phyloP scores from a whole-genome alignment of 2,113 vertebrate species.

The Halichoerus grypus region DNA sequence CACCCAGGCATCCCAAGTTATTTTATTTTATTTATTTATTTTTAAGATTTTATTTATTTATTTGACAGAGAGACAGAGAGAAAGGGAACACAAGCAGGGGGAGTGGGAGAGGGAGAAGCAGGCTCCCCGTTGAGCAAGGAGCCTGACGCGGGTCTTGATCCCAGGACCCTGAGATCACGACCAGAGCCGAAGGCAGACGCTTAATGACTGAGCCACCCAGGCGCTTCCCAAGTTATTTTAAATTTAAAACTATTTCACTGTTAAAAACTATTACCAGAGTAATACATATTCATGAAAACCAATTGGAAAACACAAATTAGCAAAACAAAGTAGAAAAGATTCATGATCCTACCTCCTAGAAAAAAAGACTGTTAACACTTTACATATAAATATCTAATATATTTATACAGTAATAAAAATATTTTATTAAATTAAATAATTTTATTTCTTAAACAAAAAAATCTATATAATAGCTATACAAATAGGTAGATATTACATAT shows the following conservation, averaged over 20 bases:
- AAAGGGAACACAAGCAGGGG: not conserved
- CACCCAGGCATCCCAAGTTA: not conserved
- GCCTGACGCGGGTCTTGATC: not conserved
- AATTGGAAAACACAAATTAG: conserved; percentile 3
- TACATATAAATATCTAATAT: not conserved
- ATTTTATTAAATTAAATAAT: not conserved
- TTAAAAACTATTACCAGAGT: conserved; percentile 20
- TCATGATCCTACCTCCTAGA: not conserved
- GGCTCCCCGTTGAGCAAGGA: too few species aligned
- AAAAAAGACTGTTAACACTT: not conserved
- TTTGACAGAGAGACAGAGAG: not conserved
- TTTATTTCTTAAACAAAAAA: not conserved
- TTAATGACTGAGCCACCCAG: not conserved
- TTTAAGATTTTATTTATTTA: not conserved
- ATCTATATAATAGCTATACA: not conserved
- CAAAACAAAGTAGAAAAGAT: conserved; percentile 41
- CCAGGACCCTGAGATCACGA: too few species aligned
- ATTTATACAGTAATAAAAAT: not conserved
- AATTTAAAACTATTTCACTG: not conserved
- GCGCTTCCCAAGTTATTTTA: not conserved
- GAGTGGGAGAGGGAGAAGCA: not conserved
- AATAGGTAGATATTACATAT: not conserved
- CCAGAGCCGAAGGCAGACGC: not conserved
- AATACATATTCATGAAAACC: conserved; percentile 20
- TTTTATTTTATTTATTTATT: not conserved